These are phyloP conservation scores for Diarsia rubi DNA, from an alignment of 2,888 invertebrate genomes.

Conservation along the genomic window DNA sequence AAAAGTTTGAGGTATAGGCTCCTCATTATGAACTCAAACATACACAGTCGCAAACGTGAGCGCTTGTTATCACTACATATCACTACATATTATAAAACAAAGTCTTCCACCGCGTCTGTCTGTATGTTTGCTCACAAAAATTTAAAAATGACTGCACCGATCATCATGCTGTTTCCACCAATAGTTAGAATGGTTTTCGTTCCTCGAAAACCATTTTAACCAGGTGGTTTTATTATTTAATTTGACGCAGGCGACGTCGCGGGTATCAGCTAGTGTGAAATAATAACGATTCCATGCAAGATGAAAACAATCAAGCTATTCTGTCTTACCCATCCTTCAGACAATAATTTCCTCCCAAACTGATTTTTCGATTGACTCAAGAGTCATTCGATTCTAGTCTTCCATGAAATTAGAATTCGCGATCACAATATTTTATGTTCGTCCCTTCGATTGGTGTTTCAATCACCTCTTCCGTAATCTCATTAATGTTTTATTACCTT, in stretches of 20 bases:
- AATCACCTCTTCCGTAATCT: conserved; percentile 66
- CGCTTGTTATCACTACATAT: too few species aligned
- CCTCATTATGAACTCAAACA: not conserved
- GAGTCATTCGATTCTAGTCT: conserved; percentile 67
- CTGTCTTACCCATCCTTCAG: not conserved
- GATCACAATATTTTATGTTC: conserved; percentile 71
- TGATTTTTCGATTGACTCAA: conserved; percentile 35
- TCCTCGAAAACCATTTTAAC: too few species aligned
- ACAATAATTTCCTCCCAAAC: conserved; percentile 10
- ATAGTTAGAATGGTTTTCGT: too few species aligned
- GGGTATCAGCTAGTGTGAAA: not conserved
- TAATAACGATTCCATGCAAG: not conserved
- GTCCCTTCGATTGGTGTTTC: conserved; percentile 70
- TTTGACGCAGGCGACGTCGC: too few species aligned
- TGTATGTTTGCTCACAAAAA: too few species aligned
- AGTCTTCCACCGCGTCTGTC: too few species aligned
- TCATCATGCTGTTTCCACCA: too few species aligned
- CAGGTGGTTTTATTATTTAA: too few species aligned
- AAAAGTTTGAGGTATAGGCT: not conserved
- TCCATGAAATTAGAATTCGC: conserved; percentile 75
- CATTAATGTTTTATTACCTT: conserved; percentile 69
- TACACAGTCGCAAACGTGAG: not conserved
- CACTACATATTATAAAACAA: too few species aligned
- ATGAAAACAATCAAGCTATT: not conserved
- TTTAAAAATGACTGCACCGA: too few species aligned